phyloP scores from a whole-genome alignment of 2,797 vertebrate genomes.

The Gouania willdenowi region DNA sequence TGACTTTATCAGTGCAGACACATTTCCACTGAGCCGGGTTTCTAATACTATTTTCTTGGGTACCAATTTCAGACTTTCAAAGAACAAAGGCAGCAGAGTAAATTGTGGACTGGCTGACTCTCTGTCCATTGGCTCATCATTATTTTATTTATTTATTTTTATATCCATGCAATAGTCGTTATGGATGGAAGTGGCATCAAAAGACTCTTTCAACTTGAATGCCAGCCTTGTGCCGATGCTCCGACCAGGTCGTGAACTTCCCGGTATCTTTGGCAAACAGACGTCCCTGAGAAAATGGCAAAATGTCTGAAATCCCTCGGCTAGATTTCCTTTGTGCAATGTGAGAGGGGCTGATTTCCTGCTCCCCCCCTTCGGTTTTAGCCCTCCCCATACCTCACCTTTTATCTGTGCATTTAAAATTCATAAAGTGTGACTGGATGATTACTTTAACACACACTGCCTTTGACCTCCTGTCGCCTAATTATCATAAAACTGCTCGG shows the following conservation, averaged over 20 bases:
- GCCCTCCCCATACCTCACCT: conserved; percentile 70
- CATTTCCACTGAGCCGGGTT: conserved; percentile 14
- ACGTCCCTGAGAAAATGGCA: conserved; percentile 86
- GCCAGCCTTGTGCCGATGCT: conserved; percentile 72
- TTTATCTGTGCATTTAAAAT: conserved; percentile 79
- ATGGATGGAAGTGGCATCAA: conserved; percentile 65
- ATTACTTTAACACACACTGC: conserved; percentile 85
- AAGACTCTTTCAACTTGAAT: conserved; percentile 79
- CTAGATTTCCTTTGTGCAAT: conserved; percentile 80
- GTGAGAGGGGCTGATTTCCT: conserved; percentile 69
- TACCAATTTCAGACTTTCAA: conserved; percentile 48
- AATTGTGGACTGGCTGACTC: conserved; percentile 41
- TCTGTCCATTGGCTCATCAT: conserved; percentile 48
- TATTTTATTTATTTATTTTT: conserved; percentile 21
- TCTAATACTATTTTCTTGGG: conserved; percentile 46
- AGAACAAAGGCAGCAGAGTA: conserved; percentile 52
- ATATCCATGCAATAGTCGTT: conserved; percentile 33
- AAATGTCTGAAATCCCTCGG: conserved; percentile 87
- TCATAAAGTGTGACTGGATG: conserved; percentile 78
- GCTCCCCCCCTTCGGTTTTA: conserved; percentile 49
- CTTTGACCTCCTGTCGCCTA: conserved; percentile 87
- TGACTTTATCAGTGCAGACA: conserved; percentile 35
- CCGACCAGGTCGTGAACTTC: conserved; percentile 84
- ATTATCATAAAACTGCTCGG: conserved; percentile 79
- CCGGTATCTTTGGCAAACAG: conserved; percentile 89